These are phyloP conservation scores for Todiramphus saurophagus DNA, from an alignment of 2,113 vertebrate species.

Conservation along the genomic window DNA sequence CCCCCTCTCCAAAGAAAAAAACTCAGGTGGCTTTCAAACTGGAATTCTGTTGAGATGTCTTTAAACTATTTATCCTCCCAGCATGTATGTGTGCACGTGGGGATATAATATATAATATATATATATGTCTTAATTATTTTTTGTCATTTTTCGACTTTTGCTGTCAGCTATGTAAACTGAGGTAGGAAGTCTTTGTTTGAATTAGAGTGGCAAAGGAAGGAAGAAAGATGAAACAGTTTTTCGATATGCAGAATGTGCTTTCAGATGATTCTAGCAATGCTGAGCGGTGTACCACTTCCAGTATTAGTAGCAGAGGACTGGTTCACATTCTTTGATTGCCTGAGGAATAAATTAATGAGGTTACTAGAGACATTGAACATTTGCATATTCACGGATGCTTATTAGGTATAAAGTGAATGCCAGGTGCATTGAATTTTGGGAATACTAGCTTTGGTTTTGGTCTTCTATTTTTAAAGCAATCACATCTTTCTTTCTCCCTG, in stretches of 20 bases:
- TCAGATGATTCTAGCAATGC: constrained; percentile 57
- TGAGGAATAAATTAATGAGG: constrained; percentile 86
- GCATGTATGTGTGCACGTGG: background rate
- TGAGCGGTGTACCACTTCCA: constrained; percentile 48
- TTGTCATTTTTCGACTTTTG: constrained; percentile 36
- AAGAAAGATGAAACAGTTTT: constrained; percentile 70
- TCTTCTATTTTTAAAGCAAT: constrained; percentile 62
- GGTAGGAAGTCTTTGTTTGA: constrained; percentile 73
- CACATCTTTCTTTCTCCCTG: constrained; percentile 52
- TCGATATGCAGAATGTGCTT: constrained; percentile 62
- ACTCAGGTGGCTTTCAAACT: constrained; percentile 24
- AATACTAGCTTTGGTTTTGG: constrained; percentile 62
- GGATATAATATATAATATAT: background rate
- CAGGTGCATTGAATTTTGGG: constrained; percentile 80
- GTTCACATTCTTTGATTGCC: constrained; percentile 79
- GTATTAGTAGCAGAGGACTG: constrained; percentile 71
- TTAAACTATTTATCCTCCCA: constrained; percentile 46
- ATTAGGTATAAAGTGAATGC: constrained; percentile 80
- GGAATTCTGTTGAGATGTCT: constrained; percentile 19
- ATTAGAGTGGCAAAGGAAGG: constrained; percentile 56
- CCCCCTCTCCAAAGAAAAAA: constrained; percentile 43
- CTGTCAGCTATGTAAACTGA: constrained; percentile 58
- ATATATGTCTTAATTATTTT: constrained; percentile 43
- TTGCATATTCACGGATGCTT: constrained; percentile 84
- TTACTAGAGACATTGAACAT: constrained; percentile 78